Base-by-base conservation (phyloP, 2,888 invertebrate species). In the Temnothorax rugatulus region DNA sequence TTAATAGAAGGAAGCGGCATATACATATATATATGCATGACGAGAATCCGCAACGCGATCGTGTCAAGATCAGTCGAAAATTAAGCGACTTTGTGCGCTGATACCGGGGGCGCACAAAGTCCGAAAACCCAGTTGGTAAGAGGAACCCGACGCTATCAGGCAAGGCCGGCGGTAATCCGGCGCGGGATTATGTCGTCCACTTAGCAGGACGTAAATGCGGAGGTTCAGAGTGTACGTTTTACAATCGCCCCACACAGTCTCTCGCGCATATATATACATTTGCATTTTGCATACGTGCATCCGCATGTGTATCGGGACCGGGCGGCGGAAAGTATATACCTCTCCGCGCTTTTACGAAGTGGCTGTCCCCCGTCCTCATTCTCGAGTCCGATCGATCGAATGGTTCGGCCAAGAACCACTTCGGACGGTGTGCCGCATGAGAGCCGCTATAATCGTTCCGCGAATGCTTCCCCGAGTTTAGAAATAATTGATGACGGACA, bases 181-280 rank as follows among this genome's bases (percentile, higher is more conserved):
- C 82, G 69, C 82, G 75, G 89, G 89, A 91, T 92, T 91, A 91
- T 87, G 87, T 87, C 85, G 89, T 90, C 87, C 92, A 87, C 88
- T 91, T 91, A 91, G 89, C 90, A 86, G 88, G 82, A 90, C 90
- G 90, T 89, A 91, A 88, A 91, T 90, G 91, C 86, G 85, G 88
- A 89, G 89, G 86, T 77, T 87, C 84, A 88, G 88, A 50, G 54
- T 82, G 84, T 83, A 57, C 77, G 73, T 77, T 44, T 82, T 79
- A 76, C 64, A 84, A 77, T 77, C 74, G 34, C 44, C 34, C 59
- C 50, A 9, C 83, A 41, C 75, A n/a, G 18, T 11, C 34, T 59
- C 13, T 13, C 38, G 25, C 34, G 21, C 13, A 15, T 25, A 13
- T 29, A 47, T 25, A 5, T 29, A 59, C 57, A 29, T 41, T 11